phyloP scores from a whole-genome alignment of 1,140 invertebrate genomes.

The silkworm (Bombyx mori) region ASM3026992v2 NC_085127.1:1136501-1137000 shows the following conservation, averaged over 20 bases:
- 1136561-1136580: constrained; percentile 32
- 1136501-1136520: constrained; percentile 45
- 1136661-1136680: constrained; percentile 24
- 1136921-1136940: not conserved
- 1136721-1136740: constrained; percentile 1
- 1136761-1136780: constrained; percentile 13
- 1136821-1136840: not conserved
- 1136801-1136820: not conserved
- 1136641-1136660: constrained; percentile 16
- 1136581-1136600: constrained; percentile 18
- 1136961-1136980: too few species aligned
- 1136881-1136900: constrained; percentile 15
- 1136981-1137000: too few species aligned
- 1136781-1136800: not conserved
- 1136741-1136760: constrained; percentile 5
- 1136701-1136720: constrained; percentile 11
- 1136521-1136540: constrained; percentile 49
- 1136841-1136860: constrained; percentile 10
- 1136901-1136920: constrained; percentile 14
- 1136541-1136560: constrained; percentile 40
- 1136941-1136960: too few species aligned
- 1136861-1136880: constrained; percentile 17
- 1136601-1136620: constrained; percentile 15
- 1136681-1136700: constrained; percentile 17
- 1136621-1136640: constrained; percentile 18